These are phyloP conservation scores for Oenanthe oenanthe DNA, from an alignment of 2,113 vertebrate species.

Conservation along the genomic window DNA sequence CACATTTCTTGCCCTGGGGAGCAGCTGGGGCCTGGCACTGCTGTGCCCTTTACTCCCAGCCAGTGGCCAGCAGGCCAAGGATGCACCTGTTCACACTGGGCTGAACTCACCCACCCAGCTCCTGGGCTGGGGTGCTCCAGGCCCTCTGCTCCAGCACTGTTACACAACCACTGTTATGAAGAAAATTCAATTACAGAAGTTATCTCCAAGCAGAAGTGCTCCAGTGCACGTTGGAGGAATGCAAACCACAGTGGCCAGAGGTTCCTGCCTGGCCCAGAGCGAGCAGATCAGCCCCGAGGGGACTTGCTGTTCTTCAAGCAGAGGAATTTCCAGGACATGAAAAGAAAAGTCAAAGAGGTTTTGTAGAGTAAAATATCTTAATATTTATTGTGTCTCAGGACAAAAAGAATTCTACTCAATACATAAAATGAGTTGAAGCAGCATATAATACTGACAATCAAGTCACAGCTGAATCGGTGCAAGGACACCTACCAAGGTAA, in stretches of 20 bases:
- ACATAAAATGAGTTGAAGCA: constrained; percentile 56
- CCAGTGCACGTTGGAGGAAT: neutral
- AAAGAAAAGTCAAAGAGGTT: neutral
- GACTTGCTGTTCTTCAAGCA: neutral
- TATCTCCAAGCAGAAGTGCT: neutral
- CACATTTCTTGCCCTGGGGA: neutral
- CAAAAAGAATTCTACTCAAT: constrained; percentile 56
- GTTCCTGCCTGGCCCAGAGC: neutral
- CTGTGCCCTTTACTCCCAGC: neutral
- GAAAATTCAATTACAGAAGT: constrained; percentile 36
- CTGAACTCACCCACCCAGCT: neutral
- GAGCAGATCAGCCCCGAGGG: neutral
- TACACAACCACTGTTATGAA: neutral
- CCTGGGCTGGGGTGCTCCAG: neutral
- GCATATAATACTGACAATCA: constrained; percentile 69
- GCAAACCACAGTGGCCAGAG: neutral
- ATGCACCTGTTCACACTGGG: neutral
- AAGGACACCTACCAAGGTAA: constrained; percentile 45
- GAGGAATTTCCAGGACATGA: neutral
- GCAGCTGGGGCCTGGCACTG: neutral
- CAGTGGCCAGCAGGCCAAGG: accelerated
- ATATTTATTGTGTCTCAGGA: constrained; percentile 65
- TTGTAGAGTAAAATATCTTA: constrained; percentile 55
- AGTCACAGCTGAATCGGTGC: constrained; percentile 43
- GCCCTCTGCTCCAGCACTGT: neutral